Evolutionary conservation across 2,797 vertebrate species (phyloP).

Genomic region (Synanceia verrucosa): DNA sequence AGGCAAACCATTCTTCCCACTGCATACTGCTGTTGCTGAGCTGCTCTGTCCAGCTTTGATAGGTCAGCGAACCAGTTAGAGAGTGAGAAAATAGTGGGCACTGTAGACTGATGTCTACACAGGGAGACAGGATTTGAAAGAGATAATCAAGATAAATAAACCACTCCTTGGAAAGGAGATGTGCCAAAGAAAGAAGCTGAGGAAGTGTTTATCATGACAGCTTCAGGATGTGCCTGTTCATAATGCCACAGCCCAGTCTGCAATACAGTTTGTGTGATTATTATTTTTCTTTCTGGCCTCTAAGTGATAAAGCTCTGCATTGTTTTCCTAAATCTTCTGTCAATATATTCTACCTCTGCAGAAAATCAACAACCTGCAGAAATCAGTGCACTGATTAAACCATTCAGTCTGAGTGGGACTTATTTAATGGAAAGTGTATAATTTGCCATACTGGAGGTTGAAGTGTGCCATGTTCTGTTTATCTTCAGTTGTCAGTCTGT

Average conservation of each 20-base stretch:
- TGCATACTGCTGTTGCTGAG: slow-evolving; percentile 5
- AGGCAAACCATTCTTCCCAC: background rate
- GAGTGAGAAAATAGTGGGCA: slow-evolving; percentile 10
- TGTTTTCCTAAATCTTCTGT: slow-evolving; percentile 12
- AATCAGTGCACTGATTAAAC: slow-evolving; percentile 20
- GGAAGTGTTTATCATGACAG: slow-evolving; percentile 13
- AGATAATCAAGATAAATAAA: slow-evolving; percentile 12
- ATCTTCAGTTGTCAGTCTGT: slow-evolving; percentile 20
- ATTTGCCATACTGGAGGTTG: slow-evolving; percentile 22
- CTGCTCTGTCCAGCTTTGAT: slow-evolving; percentile 9
- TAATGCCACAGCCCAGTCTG: slow-evolving; percentile 1
- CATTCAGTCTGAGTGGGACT: slow-evolving; percentile 8
- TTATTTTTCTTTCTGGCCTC: background rate
- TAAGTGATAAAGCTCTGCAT: background rate
- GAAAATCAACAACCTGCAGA: slow-evolving; percentile 25
- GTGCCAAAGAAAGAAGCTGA: slow-evolving; percentile 41
- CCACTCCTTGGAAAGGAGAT: background rate
- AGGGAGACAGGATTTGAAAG: background rate
- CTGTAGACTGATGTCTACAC: slow-evolving; percentile 19
- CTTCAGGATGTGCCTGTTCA: slow-evolving; percentile 21
- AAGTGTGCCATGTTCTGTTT: slow-evolving; percentile 29
- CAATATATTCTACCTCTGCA: slow-evolving; percentile 45
- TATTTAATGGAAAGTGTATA: slow-evolving; percentile 19
- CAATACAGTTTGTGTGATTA: slow-evolving; percentile 5
- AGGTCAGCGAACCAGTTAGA: slow-evolving; percentile 7